These are phyloP conservation scores for Cebus imitator DNA, from an alignment of 2,113 vertebrate genomes.

Conservation along the genomic window DNA sequence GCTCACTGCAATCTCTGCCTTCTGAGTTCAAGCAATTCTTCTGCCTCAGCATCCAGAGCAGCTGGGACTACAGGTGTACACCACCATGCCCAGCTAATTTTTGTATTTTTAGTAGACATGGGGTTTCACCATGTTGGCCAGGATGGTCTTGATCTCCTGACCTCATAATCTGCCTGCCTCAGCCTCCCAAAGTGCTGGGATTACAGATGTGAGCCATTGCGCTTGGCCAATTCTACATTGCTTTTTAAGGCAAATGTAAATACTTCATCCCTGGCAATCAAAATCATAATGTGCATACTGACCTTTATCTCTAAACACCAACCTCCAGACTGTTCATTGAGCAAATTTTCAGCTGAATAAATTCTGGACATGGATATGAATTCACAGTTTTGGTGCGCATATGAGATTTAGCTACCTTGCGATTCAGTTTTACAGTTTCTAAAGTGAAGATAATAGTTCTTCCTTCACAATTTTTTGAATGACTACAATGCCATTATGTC, in stretches of 20 bases:
- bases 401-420: not conserved
- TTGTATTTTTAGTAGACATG: too few relatives aligned
- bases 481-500: not conserved
- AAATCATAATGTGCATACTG: not conserved
- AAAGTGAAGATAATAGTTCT: not conserved
- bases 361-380: not conserved
- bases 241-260: conserved; percentile 18
- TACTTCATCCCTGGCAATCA: not conserved
- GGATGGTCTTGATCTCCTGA: too few relatives aligned
- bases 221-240: not conserved
- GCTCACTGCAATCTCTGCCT: too few relatives aligned
- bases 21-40: too few relatives aligned
- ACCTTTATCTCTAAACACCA: not conserved
- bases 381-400: not conserved
- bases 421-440: not conserved
- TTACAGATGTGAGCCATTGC: too few relatives aligned
- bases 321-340: not conserved
- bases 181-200: too few relatives aligned
- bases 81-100: too few relatives aligned
- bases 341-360: conserved; percentile 16
- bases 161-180: too few relatives aligned
- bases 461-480: conserved; percentile 8
- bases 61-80: too few relatives aligned
- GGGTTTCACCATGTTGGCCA: too few relatives aligned
- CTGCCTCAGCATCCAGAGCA: too few relatives aligned